These are phyloP conservation scores for Brienomyrus longianalis DNA, from an alignment of 2,113 vertebrate genomes.

Conservation along the genomic window DNA sequence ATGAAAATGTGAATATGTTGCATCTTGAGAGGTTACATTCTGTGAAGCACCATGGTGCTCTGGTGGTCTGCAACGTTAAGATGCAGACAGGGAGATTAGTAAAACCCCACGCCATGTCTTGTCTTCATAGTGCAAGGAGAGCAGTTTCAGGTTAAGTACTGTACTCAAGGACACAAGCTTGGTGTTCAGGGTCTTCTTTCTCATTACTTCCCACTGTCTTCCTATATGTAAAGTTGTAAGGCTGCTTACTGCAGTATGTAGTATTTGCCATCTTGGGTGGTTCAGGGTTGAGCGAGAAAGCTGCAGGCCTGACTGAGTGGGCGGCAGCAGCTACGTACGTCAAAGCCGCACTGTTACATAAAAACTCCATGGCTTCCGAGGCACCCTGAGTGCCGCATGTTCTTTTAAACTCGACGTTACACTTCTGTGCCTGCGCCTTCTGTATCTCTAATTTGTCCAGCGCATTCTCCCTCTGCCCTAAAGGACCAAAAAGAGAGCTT, in stretches of 20 bases:
- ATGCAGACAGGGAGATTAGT: neutral
- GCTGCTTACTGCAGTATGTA: neutral
- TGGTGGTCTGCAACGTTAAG: neutral
- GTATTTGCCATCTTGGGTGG: neutral
- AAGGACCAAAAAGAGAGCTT: neutral
- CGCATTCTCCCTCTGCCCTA: neutral
- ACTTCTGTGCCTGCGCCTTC: neutral
- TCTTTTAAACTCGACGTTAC: neutral
- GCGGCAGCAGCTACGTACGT: neutral
- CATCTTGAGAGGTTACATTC: neutral
- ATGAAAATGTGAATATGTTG: neutral
- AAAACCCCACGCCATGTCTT: neutral
- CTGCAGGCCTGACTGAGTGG: neutral
- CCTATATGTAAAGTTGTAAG: neutral
- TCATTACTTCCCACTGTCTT: neutral
- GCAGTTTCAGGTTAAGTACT: neutral
- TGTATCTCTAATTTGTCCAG: neutral
- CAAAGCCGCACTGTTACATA: constrained; percentile 2
- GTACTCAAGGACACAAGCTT: neutral
- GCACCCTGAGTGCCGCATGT: neutral
- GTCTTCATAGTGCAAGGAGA: neutral
- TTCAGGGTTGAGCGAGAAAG: neutral
- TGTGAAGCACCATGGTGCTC: neutral
- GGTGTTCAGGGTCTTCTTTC: neutral
- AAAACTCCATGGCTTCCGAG: neutral